A percentile compares a stretch with the other conserved stretches of the same genome.
phyloP scores from a whole-genome alignment of 1,140 invertebrate genomes.

The Stegodyphus dumicola region DNA sequence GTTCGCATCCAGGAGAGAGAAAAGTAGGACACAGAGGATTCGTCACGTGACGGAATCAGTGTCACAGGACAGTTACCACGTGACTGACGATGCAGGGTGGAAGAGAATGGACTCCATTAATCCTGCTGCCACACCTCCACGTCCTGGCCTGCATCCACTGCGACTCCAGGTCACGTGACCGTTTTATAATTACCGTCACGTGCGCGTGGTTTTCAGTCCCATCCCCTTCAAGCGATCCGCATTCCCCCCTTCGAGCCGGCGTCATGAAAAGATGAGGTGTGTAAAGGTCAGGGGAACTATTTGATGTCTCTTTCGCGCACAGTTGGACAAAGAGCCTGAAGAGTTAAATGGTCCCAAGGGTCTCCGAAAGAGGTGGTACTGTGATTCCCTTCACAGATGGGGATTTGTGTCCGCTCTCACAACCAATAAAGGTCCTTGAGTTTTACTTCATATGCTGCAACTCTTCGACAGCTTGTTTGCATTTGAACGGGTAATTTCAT shows the following conservation, averaged over 20 bases:
- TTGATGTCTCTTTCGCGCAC: slow-evolving; percentile 36
- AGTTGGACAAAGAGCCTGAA: slow-evolving; percentile 3
- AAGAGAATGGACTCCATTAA: slow-evolving; percentile 40
- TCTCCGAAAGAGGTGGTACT: neutral
- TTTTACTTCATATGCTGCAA: too few relatives aligned
- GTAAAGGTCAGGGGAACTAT: slow-evolving; percentile 36
- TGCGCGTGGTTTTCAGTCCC: neutral
- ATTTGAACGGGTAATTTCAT: too few relatives aligned
- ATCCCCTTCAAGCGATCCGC: neutral
- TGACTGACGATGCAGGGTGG: slow-evolving; percentile 30
- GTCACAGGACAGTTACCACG: slow-evolving; percentile 43
- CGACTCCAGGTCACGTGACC: slow-evolving; percentile 20
- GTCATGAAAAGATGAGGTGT: slow-evolving; percentile 22
- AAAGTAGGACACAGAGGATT: slow-evolving; percentile 5
- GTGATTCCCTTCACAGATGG: too few relatives aligned
- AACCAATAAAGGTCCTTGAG: too few relatives aligned
- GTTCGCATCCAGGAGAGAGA: neutral
- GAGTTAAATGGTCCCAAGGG: slow-evolving; percentile 31
- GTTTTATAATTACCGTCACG: slow-evolving; percentile 36
- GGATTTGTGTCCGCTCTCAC: too few relatives aligned
- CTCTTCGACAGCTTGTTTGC: too few relatives aligned
- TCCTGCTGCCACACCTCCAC: slow-evolving; percentile 3
- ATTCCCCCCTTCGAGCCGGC: neutral
- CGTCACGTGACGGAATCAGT: slow-evolving; percentile 37
- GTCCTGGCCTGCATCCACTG: neutral